These are phyloP conservation scores for Drosophila greeni DNA, from an alignment of 2,888 invertebrate genomes.

Conservation along the genomic window DNA sequence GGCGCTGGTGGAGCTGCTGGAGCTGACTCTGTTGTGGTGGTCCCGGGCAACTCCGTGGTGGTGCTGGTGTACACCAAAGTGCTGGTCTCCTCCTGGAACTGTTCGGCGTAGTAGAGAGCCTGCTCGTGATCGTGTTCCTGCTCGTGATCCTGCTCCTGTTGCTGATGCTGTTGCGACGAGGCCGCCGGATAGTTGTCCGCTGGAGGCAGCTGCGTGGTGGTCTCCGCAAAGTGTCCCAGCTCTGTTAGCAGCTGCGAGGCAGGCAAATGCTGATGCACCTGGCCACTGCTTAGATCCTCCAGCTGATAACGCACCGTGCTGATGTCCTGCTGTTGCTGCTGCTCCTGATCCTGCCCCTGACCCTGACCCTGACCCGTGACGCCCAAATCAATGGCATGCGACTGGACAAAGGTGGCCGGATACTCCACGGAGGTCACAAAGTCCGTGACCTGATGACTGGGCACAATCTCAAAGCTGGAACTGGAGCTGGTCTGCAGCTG, in stretches of 20 bases:
- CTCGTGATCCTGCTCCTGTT: constrained; percentile 45
- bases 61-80: constrained; percentile 34
- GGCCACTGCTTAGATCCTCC: constrained; percentile 62
- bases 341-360: constrained; percentile 1
- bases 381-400: constrained; percentile 79
- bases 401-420: constrained; percentile 84
- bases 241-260: constrained; percentile 74
- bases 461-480: constrained; percentile 76
- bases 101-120: constrained; percentile 47
- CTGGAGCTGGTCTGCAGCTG: constrained; percentile 30
- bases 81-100: constrained; percentile 49
- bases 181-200: constrained; percentile 70
- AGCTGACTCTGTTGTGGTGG: not conserved
- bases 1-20: constrained; percentile 10
- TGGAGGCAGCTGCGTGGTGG: constrained; percentile 52
- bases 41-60: constrained; percentile 39
- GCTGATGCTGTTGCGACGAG: constrained; percentile 62
- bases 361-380: constrained; percentile 47
- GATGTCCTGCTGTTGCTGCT: constrained; percentile 37
- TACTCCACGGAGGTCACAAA: constrained; percentile 86
- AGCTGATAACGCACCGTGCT: constrained; percentile 69
- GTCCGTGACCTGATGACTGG: constrained; percentile 84
- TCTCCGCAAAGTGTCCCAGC: constrained; percentile 51
- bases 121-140: constrained; percentile 42
- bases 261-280: constrained; percentile 68